These are phyloP conservation scores for Scelioninae gen. 1 DNA, from an alignment of 2,888 invertebrate genomes.

Conservation along the genomic window DNA sequence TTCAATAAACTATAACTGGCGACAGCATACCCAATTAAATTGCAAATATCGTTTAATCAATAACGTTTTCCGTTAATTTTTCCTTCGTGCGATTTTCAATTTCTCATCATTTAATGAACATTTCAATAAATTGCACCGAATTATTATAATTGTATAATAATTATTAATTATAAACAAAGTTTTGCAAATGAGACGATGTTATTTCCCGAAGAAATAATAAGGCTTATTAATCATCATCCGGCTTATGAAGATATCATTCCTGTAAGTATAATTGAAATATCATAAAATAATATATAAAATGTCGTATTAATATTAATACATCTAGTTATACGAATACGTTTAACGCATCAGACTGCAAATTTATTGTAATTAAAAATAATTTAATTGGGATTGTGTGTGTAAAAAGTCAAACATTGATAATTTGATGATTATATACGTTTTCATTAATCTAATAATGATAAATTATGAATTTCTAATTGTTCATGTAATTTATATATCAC, in stretches of 20 bases:
- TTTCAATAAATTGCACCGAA: no score
- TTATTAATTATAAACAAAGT: no score
- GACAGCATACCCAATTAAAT: no score
- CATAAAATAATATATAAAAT: constrained; percentile 12
- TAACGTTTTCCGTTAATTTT: no score
- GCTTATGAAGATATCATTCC: constrained; percentile 3
- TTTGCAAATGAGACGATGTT: no score
- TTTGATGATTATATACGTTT: neutral
- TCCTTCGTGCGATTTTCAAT: no score
- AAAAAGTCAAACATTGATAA: neutral
- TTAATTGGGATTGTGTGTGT: neutral
- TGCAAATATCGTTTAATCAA: no score
- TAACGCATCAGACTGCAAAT: neutral
- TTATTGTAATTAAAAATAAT: constrained; percentile 16
- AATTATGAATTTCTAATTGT: neutral
- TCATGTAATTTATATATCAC: neutral
- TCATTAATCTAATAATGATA: neutral
- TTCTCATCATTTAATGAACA: no score
- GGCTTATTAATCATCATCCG: constrained; percentile 6
- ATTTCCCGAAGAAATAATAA: neutral
- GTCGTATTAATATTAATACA: constrained; percentile 35
- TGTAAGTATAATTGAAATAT: constrained; percentile 28
- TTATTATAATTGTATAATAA: no score
- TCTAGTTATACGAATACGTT: neutral
- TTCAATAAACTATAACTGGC: no score